These are phyloP conservation scores for Drosophila punjabiensis DNA, from an alignment of 1,140 invertebrate genomes.

Conservation along the genomic window DNA sequence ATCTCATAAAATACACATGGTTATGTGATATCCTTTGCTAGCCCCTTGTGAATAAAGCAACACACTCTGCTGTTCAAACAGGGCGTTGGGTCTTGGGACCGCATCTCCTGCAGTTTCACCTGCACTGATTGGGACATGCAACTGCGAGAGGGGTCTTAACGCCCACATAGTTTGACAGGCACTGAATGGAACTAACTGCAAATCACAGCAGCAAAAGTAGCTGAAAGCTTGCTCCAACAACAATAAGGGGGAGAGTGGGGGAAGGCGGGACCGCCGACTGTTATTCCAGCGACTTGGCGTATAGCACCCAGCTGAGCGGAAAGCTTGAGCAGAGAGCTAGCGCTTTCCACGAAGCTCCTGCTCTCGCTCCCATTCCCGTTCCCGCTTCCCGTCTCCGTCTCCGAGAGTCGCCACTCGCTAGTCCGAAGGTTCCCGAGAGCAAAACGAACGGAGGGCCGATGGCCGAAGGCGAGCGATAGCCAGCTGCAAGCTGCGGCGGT, in stretches of 20 bases:
- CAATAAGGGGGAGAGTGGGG: neutral
- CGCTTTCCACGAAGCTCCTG: slow-evolving; percentile 22
- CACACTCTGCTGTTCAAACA: neutral
- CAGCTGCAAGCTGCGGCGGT: slow-evolving; percentile 52
- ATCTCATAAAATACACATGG: neutral
- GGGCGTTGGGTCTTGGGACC: slow-evolving; percentile 7
- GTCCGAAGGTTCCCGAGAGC: slow-evolving; percentile 14
- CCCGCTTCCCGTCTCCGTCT: neutral
- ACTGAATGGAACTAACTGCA: slow-evolving; percentile 42
- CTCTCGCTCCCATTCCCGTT: neutral
- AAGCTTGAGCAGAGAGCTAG: slow-evolving; percentile 27
- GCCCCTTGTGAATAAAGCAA: neutral
- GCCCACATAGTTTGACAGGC: slow-evolving; percentile 28
- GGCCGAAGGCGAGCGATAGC: slow-evolving; percentile 40
- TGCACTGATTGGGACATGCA: slow-evolving; percentile 25
- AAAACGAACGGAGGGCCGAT: slow-evolving; percentile 12
- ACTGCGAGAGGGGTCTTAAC: neutral
- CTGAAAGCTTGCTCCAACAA: slow-evolving; percentile 50
- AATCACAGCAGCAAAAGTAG: slow-evolving; percentile 42
- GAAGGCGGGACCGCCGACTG: slow-evolving; percentile 10
- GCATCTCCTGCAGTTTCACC: slow-evolving; percentile 14
- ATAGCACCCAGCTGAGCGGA: slow-evolving; percentile 61
- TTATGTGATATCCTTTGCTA: neutral
- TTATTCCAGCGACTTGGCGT: slow-evolving; percentile 48
- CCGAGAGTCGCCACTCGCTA: slow-evolving; percentile 10